Evolutionary conservation across 2,113 vertebrate genomes (phyloP), one percentile per base, ranked within the genome.

Genomic region (Ancistrus triradiatus): DNA sequence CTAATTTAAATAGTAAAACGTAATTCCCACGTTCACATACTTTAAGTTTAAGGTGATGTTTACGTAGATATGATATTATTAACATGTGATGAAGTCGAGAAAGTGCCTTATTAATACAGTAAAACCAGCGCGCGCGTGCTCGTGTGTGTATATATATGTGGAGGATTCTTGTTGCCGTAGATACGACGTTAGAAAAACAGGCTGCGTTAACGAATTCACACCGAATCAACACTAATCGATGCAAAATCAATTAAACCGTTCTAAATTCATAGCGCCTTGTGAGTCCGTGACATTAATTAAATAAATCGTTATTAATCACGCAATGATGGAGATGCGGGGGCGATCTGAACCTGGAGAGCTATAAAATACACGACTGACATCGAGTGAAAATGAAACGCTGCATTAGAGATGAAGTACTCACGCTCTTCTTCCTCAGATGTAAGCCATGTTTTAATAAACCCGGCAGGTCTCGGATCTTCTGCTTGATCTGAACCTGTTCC

Each of bases 401-500:
- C n/a, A n/a, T 44, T 31, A 19, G 7, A 37, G 18, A 22, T 28
- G 14, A 14, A 58, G 47, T 50, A 88, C 88, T 88, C 84, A 90
- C 88, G 83, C 85, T 90, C 78, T 94, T 96, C 86, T 93, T 96
- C 81, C 93, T 87, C 89, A 96, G 85, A 75, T 93, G 93, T 70
- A 96, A 89, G 46, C 94, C 93, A 85, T 93, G 94, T 71, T 94
- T 91, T 60, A 96, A 87, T 59, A 95, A 81, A 37, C 93, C 90
- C 2, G 95, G 95, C 74, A 97, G 86, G 65, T 96, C 94, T 81
- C 86, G 80, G 72, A 97, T 93, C 84, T 93, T 92, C 76, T 95
- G 94, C 76, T 92, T 92, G 68, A 91, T 89, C 82, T 93, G 92
- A 61, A 89, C 88, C 68, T 93, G 91, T 66, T 87, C 88, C 38